Conservation (phyloP, 2,113 vertebrate genomes). For the Grammomys dolichurus region DNA sequence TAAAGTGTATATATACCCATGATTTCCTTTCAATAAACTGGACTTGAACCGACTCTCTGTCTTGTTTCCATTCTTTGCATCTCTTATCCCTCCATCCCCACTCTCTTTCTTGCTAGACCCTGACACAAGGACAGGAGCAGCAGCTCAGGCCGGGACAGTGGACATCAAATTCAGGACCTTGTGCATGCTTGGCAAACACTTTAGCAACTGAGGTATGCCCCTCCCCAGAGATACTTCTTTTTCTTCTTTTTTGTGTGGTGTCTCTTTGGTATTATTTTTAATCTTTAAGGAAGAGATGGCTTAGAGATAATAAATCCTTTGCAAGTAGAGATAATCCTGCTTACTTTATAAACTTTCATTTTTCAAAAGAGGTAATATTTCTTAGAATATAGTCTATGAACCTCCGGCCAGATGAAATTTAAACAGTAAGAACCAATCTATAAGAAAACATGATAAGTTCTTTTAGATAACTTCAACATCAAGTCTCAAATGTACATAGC, state of each 20-base stretch:
- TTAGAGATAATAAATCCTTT: slow-evolving; percentile 44
- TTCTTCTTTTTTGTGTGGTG: background rate
- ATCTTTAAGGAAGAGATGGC: slow-evolving; percentile 22
- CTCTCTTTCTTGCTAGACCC: too few species aligned
- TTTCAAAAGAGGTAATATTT: slow-evolving; percentile 29
- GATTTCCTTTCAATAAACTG: too few species aligned
- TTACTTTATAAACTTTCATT: slow-evolving; percentile 52
- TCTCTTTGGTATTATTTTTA: slow-evolving; percentile 63
- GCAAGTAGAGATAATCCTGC: slow-evolving; percentile 10
- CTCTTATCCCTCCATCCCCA: too few species aligned
- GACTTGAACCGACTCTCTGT: too few species aligned
- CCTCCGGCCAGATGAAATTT: slow-evolving; percentile 7
- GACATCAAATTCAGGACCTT: background rate
- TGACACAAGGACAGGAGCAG: too few species aligned
- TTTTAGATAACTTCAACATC: slow-evolving; percentile 48
- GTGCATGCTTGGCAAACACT: background rate
- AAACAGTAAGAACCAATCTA: slow-evolving; percentile 52
- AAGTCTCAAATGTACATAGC: background rate
- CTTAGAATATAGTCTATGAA: slow-evolving; percentile 3
- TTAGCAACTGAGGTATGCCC: background rate
- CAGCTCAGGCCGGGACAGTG: too few species aligned
- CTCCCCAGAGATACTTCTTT: background rate
- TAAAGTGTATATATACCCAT: too few species aligned
- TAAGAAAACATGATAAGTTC: slow-evolving; percentile 34
- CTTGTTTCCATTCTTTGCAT: too few species aligned